Conservation (phyloP, 2,797 vertebrate genomes). For the Tokudaia tokunoshimensis region DNA sequence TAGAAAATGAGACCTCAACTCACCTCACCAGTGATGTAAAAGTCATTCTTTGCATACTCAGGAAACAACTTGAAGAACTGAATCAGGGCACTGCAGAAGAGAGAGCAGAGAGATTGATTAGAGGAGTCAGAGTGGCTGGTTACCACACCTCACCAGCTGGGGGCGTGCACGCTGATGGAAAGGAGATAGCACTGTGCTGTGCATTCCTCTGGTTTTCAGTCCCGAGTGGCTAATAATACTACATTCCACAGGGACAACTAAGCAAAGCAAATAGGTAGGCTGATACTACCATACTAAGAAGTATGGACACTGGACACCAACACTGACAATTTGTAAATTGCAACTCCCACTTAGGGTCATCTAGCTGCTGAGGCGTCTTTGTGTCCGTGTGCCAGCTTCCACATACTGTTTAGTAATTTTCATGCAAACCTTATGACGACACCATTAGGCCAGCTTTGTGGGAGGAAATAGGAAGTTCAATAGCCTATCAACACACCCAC, state of each 20-base stretch:
- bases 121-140: neutral
- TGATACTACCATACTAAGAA: neutral
- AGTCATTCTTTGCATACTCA: constrained; percentile 93
- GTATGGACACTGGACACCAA: neutral
- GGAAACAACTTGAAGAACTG: constrained; percentile 94
- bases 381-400: neutral
- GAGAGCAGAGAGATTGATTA: constrained; percentile 53
- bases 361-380: neutral
- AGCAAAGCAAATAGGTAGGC: neutral
- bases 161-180: neutral
- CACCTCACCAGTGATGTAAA: constrained; percentile 93
- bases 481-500: neutral
- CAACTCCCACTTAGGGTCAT: neutral
- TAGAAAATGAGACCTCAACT: constrained; percentile 74
- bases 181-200: neutral
- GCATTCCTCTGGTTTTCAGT: neutral
- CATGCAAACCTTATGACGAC: neutral
- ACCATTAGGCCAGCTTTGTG: neutral
- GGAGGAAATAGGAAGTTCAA: neutral
- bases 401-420: neutral
- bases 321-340: neutral
- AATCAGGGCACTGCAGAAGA: constrained; percentile 87
- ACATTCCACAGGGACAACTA: neutral
- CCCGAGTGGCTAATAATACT: neutral
- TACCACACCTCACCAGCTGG: neutral